Evolutionary conservation across 2,888 invertebrate species (phyloP).

Genomic region (Pantelozetes paolii): DNA sequence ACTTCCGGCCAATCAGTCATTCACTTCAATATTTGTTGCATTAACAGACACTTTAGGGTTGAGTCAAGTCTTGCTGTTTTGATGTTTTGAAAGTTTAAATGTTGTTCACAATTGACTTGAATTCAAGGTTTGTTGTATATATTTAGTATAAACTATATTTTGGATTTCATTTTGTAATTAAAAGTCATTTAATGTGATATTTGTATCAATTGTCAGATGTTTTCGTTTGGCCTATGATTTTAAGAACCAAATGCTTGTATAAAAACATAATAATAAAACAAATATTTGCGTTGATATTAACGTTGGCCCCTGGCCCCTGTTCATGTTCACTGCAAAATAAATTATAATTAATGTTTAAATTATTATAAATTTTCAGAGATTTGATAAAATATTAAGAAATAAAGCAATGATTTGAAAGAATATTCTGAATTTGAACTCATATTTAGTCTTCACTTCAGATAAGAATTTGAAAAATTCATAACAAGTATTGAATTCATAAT

Average conservation of each 20-base stretch:
- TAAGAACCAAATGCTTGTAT: constrained; percentile 25
- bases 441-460: neutral
- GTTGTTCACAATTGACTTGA: no score
- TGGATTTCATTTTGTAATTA: no score
- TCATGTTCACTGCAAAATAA: constrained; percentile 2
- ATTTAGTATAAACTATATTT: no score
- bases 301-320: constrained; percentile 17
- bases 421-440: neutral
- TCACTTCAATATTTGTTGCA: no score
- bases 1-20: no score
- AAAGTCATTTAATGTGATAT: no score
- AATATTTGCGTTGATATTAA: constrained; percentile 28
- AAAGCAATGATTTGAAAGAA: neutral
- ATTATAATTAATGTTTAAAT: neutral
- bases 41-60: no score
- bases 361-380: neutral
- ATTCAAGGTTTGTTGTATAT: no score
- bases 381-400: neutral
- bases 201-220: no score
- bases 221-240: neutral
- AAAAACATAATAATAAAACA: constrained; percentile 20
- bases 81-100: no score
- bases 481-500: no score
- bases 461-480: constrained; percentile 24
- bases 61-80: no score